These are phyloP conservation scores for Vulpes ferrilata DNA, from an alignment of 2,113 vertebrate genomes.

Conservation along the genomic window DNA sequence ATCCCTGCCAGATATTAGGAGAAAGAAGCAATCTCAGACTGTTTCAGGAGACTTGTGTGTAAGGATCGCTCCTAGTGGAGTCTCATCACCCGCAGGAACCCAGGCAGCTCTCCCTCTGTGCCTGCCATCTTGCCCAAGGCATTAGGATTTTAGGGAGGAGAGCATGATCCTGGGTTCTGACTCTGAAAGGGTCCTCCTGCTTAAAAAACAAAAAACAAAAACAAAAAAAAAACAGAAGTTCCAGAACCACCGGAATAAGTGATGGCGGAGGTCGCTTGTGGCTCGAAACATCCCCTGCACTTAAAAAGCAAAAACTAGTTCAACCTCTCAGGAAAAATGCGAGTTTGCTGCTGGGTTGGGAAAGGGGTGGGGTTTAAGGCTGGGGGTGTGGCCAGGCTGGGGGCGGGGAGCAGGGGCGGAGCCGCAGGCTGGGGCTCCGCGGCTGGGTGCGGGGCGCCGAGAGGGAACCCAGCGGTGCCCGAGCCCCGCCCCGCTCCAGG, in stretches of 20 bases:
- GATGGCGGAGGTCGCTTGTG: not conserved
- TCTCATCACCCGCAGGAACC: not conserved
- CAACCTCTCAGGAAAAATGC: not conserved
- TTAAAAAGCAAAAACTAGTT: not conserved
- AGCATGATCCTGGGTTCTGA: not conserved
- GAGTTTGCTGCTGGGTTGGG: not conserved
- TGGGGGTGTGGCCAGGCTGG: not conserved
- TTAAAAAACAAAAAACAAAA: not conserved
- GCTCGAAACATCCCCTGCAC: not conserved
- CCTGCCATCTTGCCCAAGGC: not conserved
- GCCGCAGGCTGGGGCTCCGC: rapidly evolving
- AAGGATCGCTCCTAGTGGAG: rapidly evolving
- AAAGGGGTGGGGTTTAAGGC: not conserved
- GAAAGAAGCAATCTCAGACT: not conserved
- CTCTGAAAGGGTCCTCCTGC: not conserved
- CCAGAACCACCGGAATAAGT: not conserved
- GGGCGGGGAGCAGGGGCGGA: not conserved
- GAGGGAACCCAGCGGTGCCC: rapidly evolving
- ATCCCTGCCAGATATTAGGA: not conserved
- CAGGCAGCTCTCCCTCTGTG: too few species aligned
- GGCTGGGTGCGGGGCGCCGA: rapidly evolving
- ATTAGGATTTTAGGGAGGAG: not conserved
- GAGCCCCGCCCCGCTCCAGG: too few species aligned
- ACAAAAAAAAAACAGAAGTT: not conserved
- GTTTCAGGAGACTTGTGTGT: not conserved